phyloP scores from a whole-genome alignment of 2,113 vertebrate genomes.

The Perca fluviatilis region DNA sequence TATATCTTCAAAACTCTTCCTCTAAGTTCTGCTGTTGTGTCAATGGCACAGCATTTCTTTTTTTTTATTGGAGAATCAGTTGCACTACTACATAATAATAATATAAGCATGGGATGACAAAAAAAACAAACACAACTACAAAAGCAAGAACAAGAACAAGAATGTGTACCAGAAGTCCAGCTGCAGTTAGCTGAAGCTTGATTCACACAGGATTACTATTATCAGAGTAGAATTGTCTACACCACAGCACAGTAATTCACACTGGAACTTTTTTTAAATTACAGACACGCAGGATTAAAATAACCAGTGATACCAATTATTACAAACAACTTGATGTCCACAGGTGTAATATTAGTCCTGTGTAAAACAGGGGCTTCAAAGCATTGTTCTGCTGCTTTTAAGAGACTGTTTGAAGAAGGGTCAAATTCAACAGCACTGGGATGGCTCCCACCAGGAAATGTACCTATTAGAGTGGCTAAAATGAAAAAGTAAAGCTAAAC shows the following conservation, averaged over 20 bases:
- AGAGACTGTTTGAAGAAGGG: slow-evolving; percentile 19
- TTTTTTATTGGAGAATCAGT: neutral
- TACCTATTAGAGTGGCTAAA: slow-evolving; percentile 9
- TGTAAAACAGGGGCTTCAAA: slow-evolving; percentile 36
- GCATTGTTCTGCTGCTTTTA: slow-evolving; percentile 36
- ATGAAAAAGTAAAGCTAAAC: slow-evolving; percentile 25
- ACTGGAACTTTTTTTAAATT: slow-evolving; percentile 27
- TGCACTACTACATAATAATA: neutral
- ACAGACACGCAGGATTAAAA: slow-evolving; percentile 54
- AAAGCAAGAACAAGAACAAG: slow-evolving; percentile 1
- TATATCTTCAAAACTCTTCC: neutral
- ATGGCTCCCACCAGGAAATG: slow-evolving; percentile 25
- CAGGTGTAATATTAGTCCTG: slow-evolving; percentile 35
- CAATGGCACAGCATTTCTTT: too few species aligned
- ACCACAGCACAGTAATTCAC: slow-evolving; percentile 27
- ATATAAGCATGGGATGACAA: neutral
- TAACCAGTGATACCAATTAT: slow-evolving; percentile 32
- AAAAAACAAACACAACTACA: neutral
- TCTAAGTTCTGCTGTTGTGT: neutral
- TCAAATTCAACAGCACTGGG: slow-evolving; percentile 8
- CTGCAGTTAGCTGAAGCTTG: neutral
- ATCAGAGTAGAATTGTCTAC: slow-evolving; percentile 17
- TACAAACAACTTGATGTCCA: slow-evolving; percentile 18
- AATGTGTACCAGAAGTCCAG: neutral
- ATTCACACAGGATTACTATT: slow-evolving; percentile 43